Evolutionary conservation across 2,113 vertebrate species (phyloP), one percentile per base, ranked within the genome.

Genomic region (Tringa solitaria): DNA sequence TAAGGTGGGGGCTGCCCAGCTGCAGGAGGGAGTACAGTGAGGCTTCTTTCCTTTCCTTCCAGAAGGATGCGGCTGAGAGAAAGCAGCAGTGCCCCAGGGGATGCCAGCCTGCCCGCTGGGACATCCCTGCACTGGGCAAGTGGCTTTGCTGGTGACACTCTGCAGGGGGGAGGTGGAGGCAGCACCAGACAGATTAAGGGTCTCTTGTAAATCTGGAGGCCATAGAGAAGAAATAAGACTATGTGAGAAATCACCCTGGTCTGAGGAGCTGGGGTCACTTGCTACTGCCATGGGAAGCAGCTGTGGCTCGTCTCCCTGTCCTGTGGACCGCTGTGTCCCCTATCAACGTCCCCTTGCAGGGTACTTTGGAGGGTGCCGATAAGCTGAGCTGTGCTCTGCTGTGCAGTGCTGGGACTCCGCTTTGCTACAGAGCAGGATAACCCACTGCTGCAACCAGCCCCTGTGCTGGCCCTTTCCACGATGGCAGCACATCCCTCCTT

Each of bases 281-380:
- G 27, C 24, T 63, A 8, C 45, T 84, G 60, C 51, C 73, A 9
- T 9, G 1, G 33, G 50, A 51, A 57, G n/a, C 24, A 33, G 77
- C 68, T 4, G 0, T 37, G 65, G 43, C 37, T 20, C 1, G 0
- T 45, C 27, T 51, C 45, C 37, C 45, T 4, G 2, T 75, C 53
- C 61, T 5, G 1, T 14, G 23, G 68, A 18, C 51, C 0, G 0
- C 2, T 1, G 37, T 53, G 64, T 68, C 50, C 35, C 39, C 48
- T 83, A 35, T 81, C 88, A 70, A n/a, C 1, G 3, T 72, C 12
- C 20, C 5, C 28, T 90, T 2, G 2, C 32, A 12, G 48, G 39
- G 45, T 46, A 1, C 76, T 64, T 76, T 46, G 59, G 1, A 10
- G 39, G 23, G 14, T 69, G 86, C 67, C 80, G 96, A 85, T 96